Base-by-base conservation (phyloP, 2,113 vertebrate species). In the Podarcis cretensis region DNA sequence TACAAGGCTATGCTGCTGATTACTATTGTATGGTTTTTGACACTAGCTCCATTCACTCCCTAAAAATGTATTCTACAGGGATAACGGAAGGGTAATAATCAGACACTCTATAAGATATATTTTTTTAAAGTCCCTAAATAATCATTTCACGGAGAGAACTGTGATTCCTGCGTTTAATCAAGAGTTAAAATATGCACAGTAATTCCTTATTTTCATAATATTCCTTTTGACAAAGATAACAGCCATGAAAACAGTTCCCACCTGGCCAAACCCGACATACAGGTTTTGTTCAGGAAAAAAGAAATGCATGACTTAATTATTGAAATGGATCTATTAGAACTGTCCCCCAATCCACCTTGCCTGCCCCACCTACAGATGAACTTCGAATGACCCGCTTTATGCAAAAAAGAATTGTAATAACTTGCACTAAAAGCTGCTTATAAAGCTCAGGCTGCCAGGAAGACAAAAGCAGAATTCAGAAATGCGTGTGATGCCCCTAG, bases 301-400 rank as follows among this genome's bases (percentile, higher is more conserved):
- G n/a, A 97, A 97, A 96, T 95, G 97, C 96, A 96, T 96, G 97
- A 97, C 96, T 96, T 96, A 97, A 97, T 97, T 97, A 97, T 97
- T 97, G 97, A 97, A 97, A 97, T 90, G 95, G 96, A 96, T 97
- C 95, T 96, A 97, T 97, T 96, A 97, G 96, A 96, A 96, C 96
- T 96, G 93, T 97, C 94, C 96, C 96, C 96, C 96, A 96, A 96
- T 94, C 94, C 92, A 93, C 93, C 90, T 94, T 92, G 95, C 87
- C 95, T 94, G 96, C 97, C 95, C 95, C 97, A 97, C 97, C 97
- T 96, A 96, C 95, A 94, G 92, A 88, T 97, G 97, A 97, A 97
- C 97, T 97, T 95, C 90, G 92, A 73, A 88, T 97, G 97, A 97
- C 97, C 97, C 96, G 71, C 93, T 94, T 97, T 97, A 97, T 96